These are phyloP conservation scores for Drymodes brunneopygia DNA, from an alignment of 2,113 vertebrate species.

Conservation along the genomic window DNA sequence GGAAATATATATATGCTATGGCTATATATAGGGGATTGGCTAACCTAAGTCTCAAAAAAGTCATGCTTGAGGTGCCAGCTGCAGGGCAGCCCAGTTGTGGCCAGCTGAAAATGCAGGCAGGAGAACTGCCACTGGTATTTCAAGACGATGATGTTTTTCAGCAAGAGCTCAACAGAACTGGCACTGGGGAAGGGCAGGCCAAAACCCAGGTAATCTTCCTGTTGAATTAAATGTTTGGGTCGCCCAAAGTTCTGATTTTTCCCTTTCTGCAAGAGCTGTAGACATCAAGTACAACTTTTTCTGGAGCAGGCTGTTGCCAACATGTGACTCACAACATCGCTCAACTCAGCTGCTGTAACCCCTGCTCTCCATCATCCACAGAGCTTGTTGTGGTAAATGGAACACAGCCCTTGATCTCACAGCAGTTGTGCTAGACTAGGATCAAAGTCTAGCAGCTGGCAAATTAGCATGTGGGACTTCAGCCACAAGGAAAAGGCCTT, in stretches of 20 bases:
- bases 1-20: neutral
- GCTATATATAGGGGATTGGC: neutral
- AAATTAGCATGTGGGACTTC: neutral
- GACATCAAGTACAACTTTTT: neutral
- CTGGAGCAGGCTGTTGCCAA: neutral
- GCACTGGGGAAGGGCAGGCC: neutral
- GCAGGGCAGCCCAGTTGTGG: neutral
- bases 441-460: neutral
- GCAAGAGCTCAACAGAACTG: neutral
- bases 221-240: neutral
- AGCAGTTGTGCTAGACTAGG: neutral
- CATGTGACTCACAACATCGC: neutral
- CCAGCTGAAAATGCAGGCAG: neutral
- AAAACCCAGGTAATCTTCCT: neutral
- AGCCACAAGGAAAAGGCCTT: neutral
- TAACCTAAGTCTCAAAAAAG: neutral
- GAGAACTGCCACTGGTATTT: neutral
- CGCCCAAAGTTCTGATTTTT: neutral
- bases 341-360: neutral
- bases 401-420: neutral
- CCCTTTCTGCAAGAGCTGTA: neutral
- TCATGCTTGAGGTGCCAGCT: neutral
- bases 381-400: neutral
- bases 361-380: neutral
- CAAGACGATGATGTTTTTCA: neutral